Evolutionary conservation across 2,888 invertebrate genomes (phyloP).

Genomic region (Dioctria rufipes): DNA sequence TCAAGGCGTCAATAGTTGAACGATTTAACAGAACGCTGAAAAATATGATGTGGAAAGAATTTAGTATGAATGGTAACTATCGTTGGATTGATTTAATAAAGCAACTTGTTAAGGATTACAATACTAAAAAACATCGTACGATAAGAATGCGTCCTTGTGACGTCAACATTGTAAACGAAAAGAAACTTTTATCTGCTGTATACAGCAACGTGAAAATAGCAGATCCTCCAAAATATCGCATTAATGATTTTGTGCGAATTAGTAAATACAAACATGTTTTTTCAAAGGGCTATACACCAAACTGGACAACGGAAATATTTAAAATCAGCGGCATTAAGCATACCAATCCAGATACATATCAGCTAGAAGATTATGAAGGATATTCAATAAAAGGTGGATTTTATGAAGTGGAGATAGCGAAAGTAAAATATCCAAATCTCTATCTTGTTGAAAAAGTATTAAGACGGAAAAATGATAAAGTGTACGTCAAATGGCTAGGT

Average conservation of each 20-base stretch:
- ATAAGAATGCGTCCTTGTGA: no score
- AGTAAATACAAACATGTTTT: background rate
- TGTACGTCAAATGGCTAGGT: constrained; percentile 6
- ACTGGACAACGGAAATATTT: constrained; percentile 32
- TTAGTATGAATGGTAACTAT: no score
- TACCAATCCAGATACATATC: background rate
- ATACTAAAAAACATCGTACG: no score
- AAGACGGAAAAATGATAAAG: background rate
- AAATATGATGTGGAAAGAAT: no score
- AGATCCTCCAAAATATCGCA: background rate
- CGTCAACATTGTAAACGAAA: no score
- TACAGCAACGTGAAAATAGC: background rate
- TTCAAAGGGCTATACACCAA: background rate
- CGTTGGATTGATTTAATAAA: no score
- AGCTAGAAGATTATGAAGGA: background rate
- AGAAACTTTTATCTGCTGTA: no score
- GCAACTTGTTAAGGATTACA: no score
- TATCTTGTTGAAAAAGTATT: constrained; percentile 2
- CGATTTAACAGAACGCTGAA: no score
- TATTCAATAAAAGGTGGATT: background rate
- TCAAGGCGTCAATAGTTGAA: no score
- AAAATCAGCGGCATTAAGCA: background rate
- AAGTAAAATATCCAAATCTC: background rate
- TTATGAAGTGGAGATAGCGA: background rate
- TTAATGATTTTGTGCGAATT: background rate